Evolutionary conservation across 1,140 invertebrate species (phyloP), one percentile per base, ranked within the genome.

Genomic region (Mercenaria mercenaria): DNA sequence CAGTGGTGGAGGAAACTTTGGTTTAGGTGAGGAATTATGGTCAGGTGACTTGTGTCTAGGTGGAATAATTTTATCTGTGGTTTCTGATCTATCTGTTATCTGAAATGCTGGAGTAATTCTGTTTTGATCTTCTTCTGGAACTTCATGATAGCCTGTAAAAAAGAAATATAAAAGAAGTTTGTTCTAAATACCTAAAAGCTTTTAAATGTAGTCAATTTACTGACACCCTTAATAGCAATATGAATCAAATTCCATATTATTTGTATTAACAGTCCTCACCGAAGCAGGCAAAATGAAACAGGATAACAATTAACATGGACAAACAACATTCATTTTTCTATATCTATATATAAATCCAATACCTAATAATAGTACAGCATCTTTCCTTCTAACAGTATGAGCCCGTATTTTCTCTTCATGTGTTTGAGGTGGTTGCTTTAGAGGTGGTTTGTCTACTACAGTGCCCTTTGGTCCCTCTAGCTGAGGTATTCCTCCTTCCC

Each of bases 71-170:
- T 90, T 87, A 32, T 91, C 87, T 29, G 86, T 80, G 23, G 83
- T 85, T 18, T 87, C 94, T 80, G 91, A 90, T 93, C 92, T 90
- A 37, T 97, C 97, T 13, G 97, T 96, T 47, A 97, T 97, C 92
- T 96, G 96, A 39, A 97, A 94, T 0, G 96, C 96, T 61, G 96
- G 95, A 74, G 94, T 93, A 41, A 96, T 94, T 39, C 92, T 88
- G 8, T 92, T 91, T 13, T 91, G 91, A 15, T 93, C 80, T 77
- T 97, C 96, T 80, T 97, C 97, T 3, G 98, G 98, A 83, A 98
- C 97, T 96, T 98, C 97, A 94, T 99, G 98, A 94, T 98, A 97
- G 76, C 96, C 96, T 96, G 82, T 3, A 91, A 90, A 82, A 59
- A 50, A 89, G 61, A 84, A 52, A 85, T 3, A 67, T 23, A 77